phyloP scores from a whole-genome alignment of 2,888 invertebrate genomes.

The Mantis religiosa region DNA sequence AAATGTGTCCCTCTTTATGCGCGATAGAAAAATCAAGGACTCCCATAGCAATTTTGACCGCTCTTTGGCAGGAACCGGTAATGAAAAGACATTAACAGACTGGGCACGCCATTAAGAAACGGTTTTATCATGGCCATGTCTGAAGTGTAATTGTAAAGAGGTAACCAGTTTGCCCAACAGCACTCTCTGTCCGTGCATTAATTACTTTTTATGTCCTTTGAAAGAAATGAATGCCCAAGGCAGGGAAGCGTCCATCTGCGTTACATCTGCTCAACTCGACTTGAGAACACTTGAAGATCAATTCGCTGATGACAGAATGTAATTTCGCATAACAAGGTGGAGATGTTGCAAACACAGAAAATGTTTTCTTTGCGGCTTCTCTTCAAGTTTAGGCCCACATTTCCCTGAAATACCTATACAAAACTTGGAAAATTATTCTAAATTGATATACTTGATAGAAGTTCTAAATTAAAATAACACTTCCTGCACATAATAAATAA shows the following conservation, averaged over 20 bases:
- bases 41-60: background rate
- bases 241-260: background rate
- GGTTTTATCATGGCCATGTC: background rate
- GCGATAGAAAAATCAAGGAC: background rate
- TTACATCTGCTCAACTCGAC: background rate
- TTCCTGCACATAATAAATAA: too few relatives aligned
- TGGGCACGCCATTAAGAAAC: background rate
- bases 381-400: background rate
- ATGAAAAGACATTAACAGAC: constrained; percentile 1
- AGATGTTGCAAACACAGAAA: background rate
- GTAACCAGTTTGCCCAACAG: background rate
- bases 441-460: too few relatives aligned
- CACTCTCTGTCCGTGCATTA: background rate
- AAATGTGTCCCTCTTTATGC: background rate
- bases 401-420: too few relatives aligned
- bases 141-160: background rate
- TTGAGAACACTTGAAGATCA: background rate
- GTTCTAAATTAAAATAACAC: too few relatives aligned
- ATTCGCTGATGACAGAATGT: background rate
- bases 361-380: background rate
- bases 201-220: background rate
- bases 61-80: constrained; percentile 1
- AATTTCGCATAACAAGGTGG: background rate
- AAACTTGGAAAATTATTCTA: too few relatives aligned
- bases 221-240: background rate